These are phyloP conservation scores for Dendroctonus valens DNA, from an alignment of 1,140 invertebrate species.

Conservation along the genomic window DNA sequence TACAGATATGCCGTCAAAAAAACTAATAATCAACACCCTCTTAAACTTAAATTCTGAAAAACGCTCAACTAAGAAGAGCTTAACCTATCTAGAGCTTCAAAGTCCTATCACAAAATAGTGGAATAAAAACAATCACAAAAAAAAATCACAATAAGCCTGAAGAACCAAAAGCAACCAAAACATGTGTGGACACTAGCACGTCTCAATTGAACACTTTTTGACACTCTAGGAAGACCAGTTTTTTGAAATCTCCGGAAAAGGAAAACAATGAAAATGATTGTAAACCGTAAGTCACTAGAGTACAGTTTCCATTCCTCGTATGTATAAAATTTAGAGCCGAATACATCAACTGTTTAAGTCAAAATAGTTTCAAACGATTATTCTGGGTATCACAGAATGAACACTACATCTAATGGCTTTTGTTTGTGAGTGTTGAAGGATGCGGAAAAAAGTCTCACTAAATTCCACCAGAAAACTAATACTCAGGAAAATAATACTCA, in stretches of 20 bases:
- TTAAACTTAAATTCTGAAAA: no score
- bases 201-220: constrained; percentile 4
- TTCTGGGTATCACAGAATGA: constrained; percentile 53
- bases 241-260: not conserved
- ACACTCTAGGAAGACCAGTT: constrained; percentile 29
- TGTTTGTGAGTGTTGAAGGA: not conserved
- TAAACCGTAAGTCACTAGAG: constrained; percentile 10
- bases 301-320: constrained; percentile 12
- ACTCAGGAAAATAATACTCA: no score
- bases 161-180: no score
- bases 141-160: no score
- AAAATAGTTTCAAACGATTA: constrained; percentile 44
- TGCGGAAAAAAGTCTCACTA: not conserved
- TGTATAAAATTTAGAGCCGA: constrained; percentile 34
- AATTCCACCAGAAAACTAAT: no score
- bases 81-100: no score
- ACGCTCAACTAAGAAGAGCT: no score
- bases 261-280: not conserved
- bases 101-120: no score
- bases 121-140: no score
- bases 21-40: no score
- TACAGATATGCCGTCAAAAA: not conserved
- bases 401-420: constrained; percentile 50
- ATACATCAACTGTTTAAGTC: constrained; percentile 35
- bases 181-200: no score